Evolutionary conservation across 2,888 invertebrate genomes (phyloP).

Genomic region (Chrysina gloriosa): DNA sequence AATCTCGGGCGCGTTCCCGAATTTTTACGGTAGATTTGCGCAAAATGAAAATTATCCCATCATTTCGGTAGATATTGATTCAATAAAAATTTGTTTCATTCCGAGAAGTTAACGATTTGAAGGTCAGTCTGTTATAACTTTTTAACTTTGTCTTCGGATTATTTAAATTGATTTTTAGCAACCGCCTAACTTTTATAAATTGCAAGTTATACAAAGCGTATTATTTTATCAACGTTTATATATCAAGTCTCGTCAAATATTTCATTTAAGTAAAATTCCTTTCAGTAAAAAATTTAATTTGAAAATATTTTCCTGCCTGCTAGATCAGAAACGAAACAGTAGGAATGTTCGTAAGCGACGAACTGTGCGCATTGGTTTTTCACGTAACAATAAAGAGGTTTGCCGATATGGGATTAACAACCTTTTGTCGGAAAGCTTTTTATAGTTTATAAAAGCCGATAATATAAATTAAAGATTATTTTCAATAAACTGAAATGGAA

Average conservation of each 20-base stretch:
- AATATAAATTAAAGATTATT: constrained; percentile 12
- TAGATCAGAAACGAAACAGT: background rate
- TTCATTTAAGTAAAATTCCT: no score
- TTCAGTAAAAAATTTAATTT: background rate
- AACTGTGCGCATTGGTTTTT: background rate
- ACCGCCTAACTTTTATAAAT: no score
- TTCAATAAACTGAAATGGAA: background rate
- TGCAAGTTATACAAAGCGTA: no score
- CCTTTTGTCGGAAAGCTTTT: background rate
- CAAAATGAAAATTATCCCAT: constrained; percentile 14
- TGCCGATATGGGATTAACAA: background rate
- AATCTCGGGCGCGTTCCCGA: constrained; percentile 3
- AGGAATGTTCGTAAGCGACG: background rate
- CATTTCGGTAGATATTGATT: constrained; percentile 6
- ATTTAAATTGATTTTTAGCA: no score
- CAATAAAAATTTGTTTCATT: constrained; percentile 28
- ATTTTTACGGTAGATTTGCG: constrained; percentile 26
- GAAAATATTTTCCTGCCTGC: background rate
- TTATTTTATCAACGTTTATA: no score
- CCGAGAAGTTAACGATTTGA: background rate
- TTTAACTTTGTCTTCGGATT: no score
- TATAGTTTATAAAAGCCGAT: background rate
- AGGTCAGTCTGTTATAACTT: no score
- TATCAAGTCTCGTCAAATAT: no score
- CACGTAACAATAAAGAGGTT: background rate